Evolutionary conservation across 2,113 vertebrate genomes (phyloP), one percentile per base, ranked within the genome.

Genomic region (Silurus glanis): DNA sequence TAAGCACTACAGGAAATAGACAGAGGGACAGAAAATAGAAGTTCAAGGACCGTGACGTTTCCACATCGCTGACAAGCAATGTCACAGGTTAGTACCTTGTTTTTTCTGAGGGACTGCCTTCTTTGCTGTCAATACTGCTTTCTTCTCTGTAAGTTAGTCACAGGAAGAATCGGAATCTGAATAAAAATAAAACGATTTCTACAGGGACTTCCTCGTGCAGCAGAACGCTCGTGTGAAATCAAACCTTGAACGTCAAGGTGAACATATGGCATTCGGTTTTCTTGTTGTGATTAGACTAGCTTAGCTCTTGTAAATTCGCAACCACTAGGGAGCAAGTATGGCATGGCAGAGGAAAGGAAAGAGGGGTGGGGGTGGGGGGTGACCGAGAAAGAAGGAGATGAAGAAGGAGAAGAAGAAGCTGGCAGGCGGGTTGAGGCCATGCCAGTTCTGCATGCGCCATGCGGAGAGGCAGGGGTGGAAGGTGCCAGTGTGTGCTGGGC

Each of bases 401-500:
- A 74, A 37, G 80, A 84, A 67, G 64, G 71, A 82, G 66, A 72
- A 59, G n/a, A 93, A 94, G 93, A 93, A 93, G 92, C 94, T 95
- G 95, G 94, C 95, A 96, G 92, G 90, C 92, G 89, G 91, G 92
- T 93, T 95, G 94, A 95, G 94, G 94, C 93, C 92, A 94, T 92
- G 95, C 94, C 95, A 96, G 95, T 93, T 92, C 91, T 94, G 94
- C 94, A 93, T 91, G 93, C 91, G 90, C 95, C 93, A 94, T 93
- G 94, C 93, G 91, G 94, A 92, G 94, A 95, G 95, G 95, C 93
- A 93, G 93, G 91, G 91, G 93, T 92, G 90, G 61, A 83, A 92
- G 90, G 92, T 94, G 95, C 95, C 95, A 95, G 93, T 91, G 94
- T 94, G 94, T 93, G 94, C 94, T 94, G 93, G 93, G 93, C 93